phyloP scores from a whole-genome alignment of 1,140 invertebrate genomes.

The Magallana angulata region DNA sequence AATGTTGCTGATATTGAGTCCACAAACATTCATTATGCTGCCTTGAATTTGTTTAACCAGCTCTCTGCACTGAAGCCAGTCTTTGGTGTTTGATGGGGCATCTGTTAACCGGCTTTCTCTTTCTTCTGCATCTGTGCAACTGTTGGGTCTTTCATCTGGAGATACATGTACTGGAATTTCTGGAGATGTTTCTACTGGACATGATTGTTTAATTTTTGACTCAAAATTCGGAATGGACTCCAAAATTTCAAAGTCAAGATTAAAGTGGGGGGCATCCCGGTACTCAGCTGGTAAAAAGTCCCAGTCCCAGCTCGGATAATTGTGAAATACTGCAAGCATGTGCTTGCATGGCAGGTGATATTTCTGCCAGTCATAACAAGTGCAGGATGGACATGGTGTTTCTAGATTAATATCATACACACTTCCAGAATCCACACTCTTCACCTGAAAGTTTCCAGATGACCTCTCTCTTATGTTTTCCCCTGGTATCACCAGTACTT shows the following conservation, averaged over 20 bases:
- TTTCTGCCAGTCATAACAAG: conserved; percentile 44
- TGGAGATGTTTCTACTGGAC: not conserved
- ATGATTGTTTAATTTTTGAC: not conserved
- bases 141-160: not conserved
- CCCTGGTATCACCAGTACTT: not conserved
- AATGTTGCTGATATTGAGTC: conserved; percentile 12
- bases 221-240: no score
- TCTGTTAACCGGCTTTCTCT: conserved; percentile 7
- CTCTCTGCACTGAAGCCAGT: conserved; percentile 13
- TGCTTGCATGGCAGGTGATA: conserved; percentile 44
- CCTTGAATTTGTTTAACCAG: not conserved
- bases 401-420: conserved; percentile 21
- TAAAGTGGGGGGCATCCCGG: conserved; percentile 31
- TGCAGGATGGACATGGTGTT: conserved; percentile 12
- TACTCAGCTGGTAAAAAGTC: not conserved
- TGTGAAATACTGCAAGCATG: conserved; percentile 45
- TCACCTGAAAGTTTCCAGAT: conserved; percentile 11
- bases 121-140: not conserved
- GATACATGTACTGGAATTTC: not conserved
- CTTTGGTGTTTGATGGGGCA: not conserved
- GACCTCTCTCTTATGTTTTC: conserved; percentile 22
- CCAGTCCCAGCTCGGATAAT: conserved; percentile 24
- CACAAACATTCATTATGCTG: conserved; percentile 9
- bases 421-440: conserved; percentile 41
- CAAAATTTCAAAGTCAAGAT: conserved; percentile 16